Evolutionary conservation across 2,888 invertebrate species (phyloP), one percentile per base, ranked within the genome.

Genomic region (Micropterix aruncella): DNA sequence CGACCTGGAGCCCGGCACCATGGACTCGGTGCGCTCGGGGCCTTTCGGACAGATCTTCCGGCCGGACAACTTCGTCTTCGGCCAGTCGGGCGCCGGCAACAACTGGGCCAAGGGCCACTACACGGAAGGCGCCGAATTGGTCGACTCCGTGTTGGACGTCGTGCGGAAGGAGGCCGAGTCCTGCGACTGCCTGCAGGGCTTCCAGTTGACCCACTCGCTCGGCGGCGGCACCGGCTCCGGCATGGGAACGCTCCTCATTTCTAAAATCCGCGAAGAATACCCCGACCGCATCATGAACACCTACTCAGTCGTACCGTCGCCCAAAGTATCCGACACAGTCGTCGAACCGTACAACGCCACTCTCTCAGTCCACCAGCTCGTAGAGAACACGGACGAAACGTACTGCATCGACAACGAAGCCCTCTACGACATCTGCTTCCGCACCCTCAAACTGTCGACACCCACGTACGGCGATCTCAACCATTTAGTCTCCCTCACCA

Each of bases 251-350:
- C 75, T 95, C 47, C 78, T 95, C 52, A 95, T 95, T 60, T 91
- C 91, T 53, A 95, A 95, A 71, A 94, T 95, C 68, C 81, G 94
- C 56, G 94, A 95, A 71, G 95, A 95, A 73, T 95, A 94, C 63
- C 95, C 95, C 54, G 95, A 95, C 74, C 84, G 95, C 74, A 95
- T 95, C 57, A 95, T 95, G 94, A 91, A 90, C 77, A 94, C 93
- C 60, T 94, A 91, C 73, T 92, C 91, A 49, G 93, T 95, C 49
- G 84, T 86, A 65, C 85, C 86, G 57, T 85, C 84, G 51, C 86
- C 86, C 43, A 93, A 77, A 75, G 85, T 84, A 54, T 91, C 90
- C 50, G 91, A 92, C 65, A 91, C 91, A 52, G 91, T 91, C 54
- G 91, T 92, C 45, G 90, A 92, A 65, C 90, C 90, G 40, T 91